phyloP scores from a whole-genome alignment of 2,888 invertebrate genomes.

The Rhagonycha fulva region DNA sequence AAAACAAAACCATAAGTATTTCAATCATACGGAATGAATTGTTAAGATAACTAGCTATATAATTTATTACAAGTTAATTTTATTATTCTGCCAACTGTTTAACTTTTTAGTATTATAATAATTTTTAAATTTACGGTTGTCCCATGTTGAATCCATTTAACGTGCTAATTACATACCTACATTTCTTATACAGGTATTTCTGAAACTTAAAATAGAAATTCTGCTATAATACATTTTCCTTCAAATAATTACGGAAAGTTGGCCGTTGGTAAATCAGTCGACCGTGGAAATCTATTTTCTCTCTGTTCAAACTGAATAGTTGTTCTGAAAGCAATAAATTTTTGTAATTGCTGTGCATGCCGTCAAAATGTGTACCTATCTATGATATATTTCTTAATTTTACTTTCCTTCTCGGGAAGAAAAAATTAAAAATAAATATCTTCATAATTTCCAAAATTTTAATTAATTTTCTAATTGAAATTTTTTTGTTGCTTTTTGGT shows the following conservation, averaged over 20 bases:
- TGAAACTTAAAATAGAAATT: background rate
- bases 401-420: background rate
- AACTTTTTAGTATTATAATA: background rate
- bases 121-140: background rate
- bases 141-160: no score
- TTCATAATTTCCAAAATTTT: background rate
- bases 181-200: background rate
- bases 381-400: background rate
- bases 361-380: background rate
- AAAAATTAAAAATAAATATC: background rate
- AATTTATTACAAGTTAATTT: background rate
- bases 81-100: background rate
- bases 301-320: background rate
- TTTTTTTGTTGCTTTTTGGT: background rate
- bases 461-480: background rate
- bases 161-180: background rate
- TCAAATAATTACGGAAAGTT: background rate
- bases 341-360: background rate
- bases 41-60: background rate
- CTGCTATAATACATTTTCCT: background rate
- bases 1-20: background rate
- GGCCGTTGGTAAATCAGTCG: background rate
- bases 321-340: background rate
- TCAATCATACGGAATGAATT: background rate
- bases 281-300: background rate